Conservation (phyloP, 2,113 vertebrate genomes). For the Tringa solitaria region DNA sequence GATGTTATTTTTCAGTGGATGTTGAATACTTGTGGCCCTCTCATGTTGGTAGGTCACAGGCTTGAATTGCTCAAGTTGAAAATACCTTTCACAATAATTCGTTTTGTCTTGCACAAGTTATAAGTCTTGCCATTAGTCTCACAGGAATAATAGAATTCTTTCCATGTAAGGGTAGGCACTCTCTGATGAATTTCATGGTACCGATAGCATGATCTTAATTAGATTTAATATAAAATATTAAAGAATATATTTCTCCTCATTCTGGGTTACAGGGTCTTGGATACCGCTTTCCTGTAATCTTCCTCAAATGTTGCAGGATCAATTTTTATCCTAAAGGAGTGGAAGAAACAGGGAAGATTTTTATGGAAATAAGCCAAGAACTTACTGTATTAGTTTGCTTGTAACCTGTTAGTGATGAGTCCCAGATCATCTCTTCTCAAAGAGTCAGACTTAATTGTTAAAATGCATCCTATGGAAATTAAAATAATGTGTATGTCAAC, state of each 20-base stretch:
- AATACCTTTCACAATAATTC: neutral
- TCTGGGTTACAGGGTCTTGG: neutral
- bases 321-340: neutral
- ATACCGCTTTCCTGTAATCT: neutral
- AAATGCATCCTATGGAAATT: neutral
- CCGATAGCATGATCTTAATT: accelerated
- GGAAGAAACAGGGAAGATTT: neutral
- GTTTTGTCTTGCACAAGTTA: neutral
- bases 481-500: neutral
- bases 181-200: neutral
- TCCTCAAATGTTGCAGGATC: neutral
- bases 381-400: neutral
- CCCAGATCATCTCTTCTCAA: neutral
- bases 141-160: neutral
- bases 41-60: neutral
- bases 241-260: neutral
- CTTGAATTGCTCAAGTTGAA: neutral
- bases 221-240: neutral
- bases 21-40: neutral
- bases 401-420: neutral
- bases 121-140: neutral
- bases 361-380: neutral
- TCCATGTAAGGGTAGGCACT: neutral
- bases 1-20: neutral
- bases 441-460: neutral